A percentile compares a stretch with the other conserved stretches of the same genome.
These are phyloP conservation scores for Diadema setosum DNA, from an alignment of 35 echinoderm and acorn worm genomes.

Conservation along the genomic window DNA sequence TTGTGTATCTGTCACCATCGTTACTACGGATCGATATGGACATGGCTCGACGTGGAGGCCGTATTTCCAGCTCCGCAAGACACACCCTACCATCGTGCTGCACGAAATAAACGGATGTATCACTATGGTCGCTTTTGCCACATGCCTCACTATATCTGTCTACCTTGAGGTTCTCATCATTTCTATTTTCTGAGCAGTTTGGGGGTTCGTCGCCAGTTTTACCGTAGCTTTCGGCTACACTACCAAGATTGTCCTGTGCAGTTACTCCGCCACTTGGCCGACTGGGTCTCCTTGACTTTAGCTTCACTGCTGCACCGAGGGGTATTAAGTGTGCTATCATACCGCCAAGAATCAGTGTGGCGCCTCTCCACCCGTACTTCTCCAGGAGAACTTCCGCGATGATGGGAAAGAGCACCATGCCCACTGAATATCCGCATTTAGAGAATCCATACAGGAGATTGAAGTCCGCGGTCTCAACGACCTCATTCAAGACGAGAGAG, in stretches of 20 bases:
- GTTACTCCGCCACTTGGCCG: background rate
- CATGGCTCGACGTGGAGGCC: no score
- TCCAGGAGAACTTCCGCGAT: background rate
- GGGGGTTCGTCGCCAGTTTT: background rate
- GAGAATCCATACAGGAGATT: background rate
- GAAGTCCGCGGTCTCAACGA: background rate
- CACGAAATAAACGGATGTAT: no score
- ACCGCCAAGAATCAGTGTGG: background rate
- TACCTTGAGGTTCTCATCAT: background rate
- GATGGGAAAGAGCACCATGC: background rate
- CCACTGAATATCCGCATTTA: background rate
- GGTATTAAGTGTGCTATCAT: background rate
- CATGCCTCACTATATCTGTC: no score
- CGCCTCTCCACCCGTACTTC: background rate
- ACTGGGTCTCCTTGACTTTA: background rate
- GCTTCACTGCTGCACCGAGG: background rate
- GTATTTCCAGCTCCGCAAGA: no score
- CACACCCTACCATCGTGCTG: no score
- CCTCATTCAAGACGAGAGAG: constrained; percentile 83
- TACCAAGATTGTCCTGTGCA: background rate
- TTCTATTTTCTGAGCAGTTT: background rate
- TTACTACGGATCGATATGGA: no score
- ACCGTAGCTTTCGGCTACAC: background rate
- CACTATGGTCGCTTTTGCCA: no score
- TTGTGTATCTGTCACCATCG: no score